These are phyloP conservation scores for Slavum lentiscoides DNA, from an alignment of 2,888 invertebrate genomes.

Conservation along the genomic window DNA sequence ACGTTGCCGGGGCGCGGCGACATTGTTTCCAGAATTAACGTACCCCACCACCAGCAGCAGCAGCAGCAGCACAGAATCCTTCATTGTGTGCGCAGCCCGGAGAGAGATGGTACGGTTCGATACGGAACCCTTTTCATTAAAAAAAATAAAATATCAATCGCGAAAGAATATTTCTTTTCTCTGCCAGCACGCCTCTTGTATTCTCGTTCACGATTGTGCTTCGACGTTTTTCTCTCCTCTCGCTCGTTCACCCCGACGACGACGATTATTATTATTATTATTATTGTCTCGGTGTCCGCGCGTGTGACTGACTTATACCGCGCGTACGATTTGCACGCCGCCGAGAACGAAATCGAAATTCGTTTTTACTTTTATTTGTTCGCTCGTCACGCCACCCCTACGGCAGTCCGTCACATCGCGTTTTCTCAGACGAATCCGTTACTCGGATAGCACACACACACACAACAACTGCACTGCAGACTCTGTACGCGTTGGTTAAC, in stretches of 20 bases:
- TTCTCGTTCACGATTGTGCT: neutral
- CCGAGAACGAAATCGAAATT: conserved; percentile 30
- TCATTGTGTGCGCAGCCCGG: conserved; percentile 20
- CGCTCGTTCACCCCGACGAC: neutral
- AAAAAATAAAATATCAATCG: conserved; percentile 41
- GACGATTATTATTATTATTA: no score
- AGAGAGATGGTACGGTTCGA: conserved; percentile 37
- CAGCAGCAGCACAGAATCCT: conserved; percentile 12
- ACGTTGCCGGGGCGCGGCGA: conserved; percentile 33
- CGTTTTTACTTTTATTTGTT: conserved; percentile 18
- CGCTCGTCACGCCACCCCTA: conserved; percentile 3
- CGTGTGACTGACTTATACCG: conserved; percentile 2
- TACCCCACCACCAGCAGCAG: conserved; percentile 40
- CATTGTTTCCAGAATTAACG: conserved; percentile 52
- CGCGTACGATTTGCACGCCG: conserved; percentile 26
- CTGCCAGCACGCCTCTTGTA: conserved; percentile 1
- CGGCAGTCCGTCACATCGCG: neutral
- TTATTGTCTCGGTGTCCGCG: neutral
- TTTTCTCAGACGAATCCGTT: neutral
- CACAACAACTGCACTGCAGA: no score
- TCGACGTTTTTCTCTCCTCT: conserved; percentile 9
- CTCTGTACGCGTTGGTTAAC: no score
- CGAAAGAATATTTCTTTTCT: conserved; percentile 27
- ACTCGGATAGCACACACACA: no score
- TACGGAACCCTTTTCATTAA: conserved; percentile 52